Percentiles rank a stretch among this genome's conserved stretches.
phyloP scores from a whole-genome alignment of 2,888 invertebrate genomes.

The Xanthia togata region DNA sequence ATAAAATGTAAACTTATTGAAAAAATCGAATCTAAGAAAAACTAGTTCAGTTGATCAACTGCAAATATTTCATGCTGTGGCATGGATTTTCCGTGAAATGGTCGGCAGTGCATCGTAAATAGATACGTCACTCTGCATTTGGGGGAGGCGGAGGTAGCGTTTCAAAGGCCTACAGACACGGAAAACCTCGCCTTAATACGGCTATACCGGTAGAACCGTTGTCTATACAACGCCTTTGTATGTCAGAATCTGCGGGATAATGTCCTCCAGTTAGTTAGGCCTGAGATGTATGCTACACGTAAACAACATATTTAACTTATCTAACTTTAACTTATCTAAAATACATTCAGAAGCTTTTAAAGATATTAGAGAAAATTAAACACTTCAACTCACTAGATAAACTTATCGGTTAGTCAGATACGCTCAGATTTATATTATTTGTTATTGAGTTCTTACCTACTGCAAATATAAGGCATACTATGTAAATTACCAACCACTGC shows the following conservation, averaged over 20 bases:
- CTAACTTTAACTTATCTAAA: not conserved
- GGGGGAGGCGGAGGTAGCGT: no score
- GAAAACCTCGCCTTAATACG: not conserved
- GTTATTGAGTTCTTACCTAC: not conserved
- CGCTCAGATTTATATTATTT: not conserved
- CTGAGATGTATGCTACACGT: not conserved
- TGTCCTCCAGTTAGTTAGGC: not conserved
- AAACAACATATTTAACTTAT: not conserved
- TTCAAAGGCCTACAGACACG: no score
- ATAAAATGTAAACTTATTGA: no score
- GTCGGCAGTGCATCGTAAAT: no score
- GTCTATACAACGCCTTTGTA: not conserved
- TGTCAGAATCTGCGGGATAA: not conserved
- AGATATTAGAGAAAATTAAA: not conserved
- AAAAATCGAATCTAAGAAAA: no score
- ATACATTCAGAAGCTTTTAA: not conserved
- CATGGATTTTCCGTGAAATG: no score
- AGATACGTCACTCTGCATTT: no score
- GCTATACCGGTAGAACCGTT: not conserved
- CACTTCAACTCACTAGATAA: not conserved
- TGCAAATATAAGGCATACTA: not conserved
- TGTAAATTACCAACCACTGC: not conserved
- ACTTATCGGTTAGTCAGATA: not conserved
- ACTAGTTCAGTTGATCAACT: no score
- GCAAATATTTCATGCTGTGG: no score